Base-by-base conservation (phyloP, 2,797 vertebrate genomes). In the Acridotheres tristis region DNA sequence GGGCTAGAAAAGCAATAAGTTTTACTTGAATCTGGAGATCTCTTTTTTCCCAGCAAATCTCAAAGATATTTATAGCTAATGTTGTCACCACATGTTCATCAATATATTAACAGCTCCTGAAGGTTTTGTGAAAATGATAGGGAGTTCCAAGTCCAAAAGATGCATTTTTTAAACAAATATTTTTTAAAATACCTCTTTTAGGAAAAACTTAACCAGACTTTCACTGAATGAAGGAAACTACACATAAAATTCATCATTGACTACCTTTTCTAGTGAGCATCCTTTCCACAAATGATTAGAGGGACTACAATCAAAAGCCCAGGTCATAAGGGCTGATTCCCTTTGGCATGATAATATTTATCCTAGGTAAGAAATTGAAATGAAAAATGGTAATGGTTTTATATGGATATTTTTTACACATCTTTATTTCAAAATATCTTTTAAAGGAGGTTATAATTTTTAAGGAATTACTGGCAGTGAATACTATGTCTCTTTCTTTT, bases 1-100 rank as follows among this genome's bases (percentile, higher is more conserved):
- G 93, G 30, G 87, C 80, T 96, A 92, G 76, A 59, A 96, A 95
- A 96, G 63, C 79, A 91, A 19, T 78, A 95, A 90, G 30, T 91
- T 92, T 95, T 90, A 84, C 61, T 91, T 48, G 58, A 93, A 87
- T 75, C 59, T 57, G 54, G 57, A 87, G 45, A 85, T 78, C 13
- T 87, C 34, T 50, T 82, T 88, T 79, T 79, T 11, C 17, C 40
- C 58, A 72, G 75, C 4, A 69, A 63, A 63, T 84, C 75, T 84
- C 79, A 34, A 40, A 81, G 74, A 47, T 21, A 30, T 88, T 89
- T 93, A 71, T 43, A 91, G 67, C 66, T 86, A 82, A 65, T 77
- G 32, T 85, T 94, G 80, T 91, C 76, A 79, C 89, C 92, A 88
- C 85, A 72, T 55, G 48, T 78, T 92, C 89, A 72, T 92, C 90